These are phyloP conservation scores for Thereva nobilitata DNA, from an alignment of 2,888 invertebrate genomes.

Conservation along the genomic window DNA sequence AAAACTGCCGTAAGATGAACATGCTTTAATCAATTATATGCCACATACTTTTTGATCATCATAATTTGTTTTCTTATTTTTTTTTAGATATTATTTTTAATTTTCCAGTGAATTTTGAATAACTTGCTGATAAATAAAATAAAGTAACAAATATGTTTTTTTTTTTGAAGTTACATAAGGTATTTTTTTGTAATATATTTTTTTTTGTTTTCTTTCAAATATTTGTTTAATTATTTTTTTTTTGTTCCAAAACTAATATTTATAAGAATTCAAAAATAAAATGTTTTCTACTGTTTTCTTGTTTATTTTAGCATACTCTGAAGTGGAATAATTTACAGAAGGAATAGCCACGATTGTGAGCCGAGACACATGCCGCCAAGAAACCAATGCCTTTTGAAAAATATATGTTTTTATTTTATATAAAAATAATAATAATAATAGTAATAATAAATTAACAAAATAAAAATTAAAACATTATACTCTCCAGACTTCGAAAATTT, in stretches of 20 bases:
- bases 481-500: too few species aligned
- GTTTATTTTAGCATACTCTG: conserved; percentile 34
- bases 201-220: conserved; percentile 20
- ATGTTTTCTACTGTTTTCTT: conserved; percentile 17
- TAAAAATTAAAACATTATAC: conserved; percentile 1
- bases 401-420: conserved; percentile 54
- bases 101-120: conserved; percentile 25
- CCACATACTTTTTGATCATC: conserved; percentile 11
- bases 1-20: conserved; percentile 32
- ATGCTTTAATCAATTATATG: conserved; percentile 22
- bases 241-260: conserved; percentile 22
- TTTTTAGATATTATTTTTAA: conserved; percentile 12
- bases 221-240: background rate
- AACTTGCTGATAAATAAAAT: conserved; percentile 19
- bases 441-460: background rate
- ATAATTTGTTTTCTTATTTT: too few species aligned
- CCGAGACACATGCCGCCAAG: conserved; percentile 72
- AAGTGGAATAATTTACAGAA: conserved; percentile 53
- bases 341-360: conserved; percentile 47
- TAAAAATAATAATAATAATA: conserved; percentile 31
- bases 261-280: conserved; percentile 16
- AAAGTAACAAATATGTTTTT: conserved; percentile 5
- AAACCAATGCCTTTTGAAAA: conserved; percentile 72
- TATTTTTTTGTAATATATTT: conserved; percentile 13
- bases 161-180: conserved; percentile 10